A percentile compares a stretch with the other conserved stretches of the same genome.
Evolutionary conservation across 30 jellyfish, hydroid and myxozoan species (phyloP).

Genomic region (Turritopsis dohrnii): DNA sequence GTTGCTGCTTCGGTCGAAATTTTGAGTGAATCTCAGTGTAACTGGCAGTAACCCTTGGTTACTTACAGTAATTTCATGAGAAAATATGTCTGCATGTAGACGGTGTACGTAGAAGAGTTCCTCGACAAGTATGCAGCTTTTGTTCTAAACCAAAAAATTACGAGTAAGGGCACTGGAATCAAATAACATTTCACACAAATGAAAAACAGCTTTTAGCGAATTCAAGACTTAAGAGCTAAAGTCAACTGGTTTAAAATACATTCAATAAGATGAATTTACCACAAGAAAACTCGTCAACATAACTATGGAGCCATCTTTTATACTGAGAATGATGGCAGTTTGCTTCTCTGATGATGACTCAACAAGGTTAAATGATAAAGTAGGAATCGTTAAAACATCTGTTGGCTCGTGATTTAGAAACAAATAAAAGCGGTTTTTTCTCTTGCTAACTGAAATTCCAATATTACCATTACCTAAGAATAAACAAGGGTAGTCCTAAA

Average conservation of each 20-base stretch:
- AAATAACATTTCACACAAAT: too few species aligned
- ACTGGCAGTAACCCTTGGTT: conserved; percentile 52
- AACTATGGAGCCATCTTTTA: conserved; percentile 62
- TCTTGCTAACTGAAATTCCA: conserved; percentile 49
- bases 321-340: conserved; percentile 65
- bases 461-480: conserved; percentile 65
- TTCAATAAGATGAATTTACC: conserved; percentile 37
- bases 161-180: too few species aligned
- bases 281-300: conserved; percentile 51
- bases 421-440: conserved; percentile 30
- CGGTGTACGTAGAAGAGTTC: conserved; percentile 70
- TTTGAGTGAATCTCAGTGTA: not conserved
- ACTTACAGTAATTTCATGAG: conserved; percentile 48
- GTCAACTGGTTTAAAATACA: too few species aligned
- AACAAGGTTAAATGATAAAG: conserved; percentile 37
- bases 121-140: conserved; percentile 67
- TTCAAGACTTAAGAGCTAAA: too few species aligned
- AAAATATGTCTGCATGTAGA: conserved; percentile 43
- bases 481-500: too few species aligned
- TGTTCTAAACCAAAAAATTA: conserved; percentile 15
- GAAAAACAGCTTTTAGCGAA: too few species aligned
- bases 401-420: conserved; percentile 34
- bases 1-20: not conserved
- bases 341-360: conserved; percentile 52
- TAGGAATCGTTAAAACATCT: conserved; percentile 46